These are phyloP conservation scores for Ladona fulva DNA, from an alignment of 1,140 invertebrate genomes.

Conservation along the genomic window DNA sequence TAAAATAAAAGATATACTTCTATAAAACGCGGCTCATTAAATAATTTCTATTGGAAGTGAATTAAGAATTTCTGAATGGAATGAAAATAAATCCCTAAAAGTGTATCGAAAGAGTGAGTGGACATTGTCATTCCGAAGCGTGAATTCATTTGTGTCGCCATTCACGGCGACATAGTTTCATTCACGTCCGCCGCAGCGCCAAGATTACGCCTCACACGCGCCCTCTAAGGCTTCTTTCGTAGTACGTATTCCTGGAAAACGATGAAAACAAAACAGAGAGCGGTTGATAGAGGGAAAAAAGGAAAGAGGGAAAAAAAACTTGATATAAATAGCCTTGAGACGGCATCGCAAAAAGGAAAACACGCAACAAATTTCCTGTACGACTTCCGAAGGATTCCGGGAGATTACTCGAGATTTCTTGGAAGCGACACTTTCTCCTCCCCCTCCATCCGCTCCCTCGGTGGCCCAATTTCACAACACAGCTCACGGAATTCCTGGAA, in stretches of 20 bases:
- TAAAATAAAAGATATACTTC: too few species aligned
- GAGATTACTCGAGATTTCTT: constrained; percentile 2
- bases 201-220: too few species aligned
- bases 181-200: too few species aligned
- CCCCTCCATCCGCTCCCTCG: neutral
- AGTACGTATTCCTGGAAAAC: neutral
- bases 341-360: neutral
- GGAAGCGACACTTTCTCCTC: neutral
- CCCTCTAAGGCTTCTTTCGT: neutral
- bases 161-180: too few species aligned
- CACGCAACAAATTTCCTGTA: neutral
- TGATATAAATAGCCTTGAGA: neutral
- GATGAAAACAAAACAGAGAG: neutral
- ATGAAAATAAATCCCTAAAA: too few species aligned
- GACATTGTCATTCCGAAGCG: too few species aligned
- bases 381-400: neutral
- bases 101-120: too few species aligned
- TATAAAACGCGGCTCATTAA: too few species aligned
- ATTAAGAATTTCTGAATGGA: too few species aligned
- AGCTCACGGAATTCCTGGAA: constrained; percentile 2
- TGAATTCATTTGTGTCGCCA: too few species aligned
- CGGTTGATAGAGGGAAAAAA: neutral
- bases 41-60: too few species aligned
- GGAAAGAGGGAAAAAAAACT: neutral
- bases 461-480: neutral